These are phyloP conservation scores for Mustela nigripes DNA, from an alignment of 2,113 vertebrate genomes.

Conservation along the genomic window DNA sequence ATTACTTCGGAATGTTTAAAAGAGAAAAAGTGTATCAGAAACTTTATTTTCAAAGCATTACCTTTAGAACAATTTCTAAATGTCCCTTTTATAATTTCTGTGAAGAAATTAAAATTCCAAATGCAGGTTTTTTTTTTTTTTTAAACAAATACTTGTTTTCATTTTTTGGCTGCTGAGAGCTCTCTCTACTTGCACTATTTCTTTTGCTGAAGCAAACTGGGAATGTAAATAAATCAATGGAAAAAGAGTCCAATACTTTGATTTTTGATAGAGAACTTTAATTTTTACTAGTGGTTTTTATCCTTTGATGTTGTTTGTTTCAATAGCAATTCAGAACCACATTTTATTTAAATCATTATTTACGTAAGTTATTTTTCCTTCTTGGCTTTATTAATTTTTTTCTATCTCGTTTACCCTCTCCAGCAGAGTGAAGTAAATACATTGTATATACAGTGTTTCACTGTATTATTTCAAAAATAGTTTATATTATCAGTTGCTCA, in stretches of 20 bases:
- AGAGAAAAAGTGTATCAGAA: neutral
- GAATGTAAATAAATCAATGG: slow-evolving; percentile 74
- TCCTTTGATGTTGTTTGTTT: slow-evolving; percentile 84
- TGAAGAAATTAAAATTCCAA: slow-evolving; percentile 54
- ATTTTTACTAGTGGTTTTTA: slow-evolving; percentile 84
- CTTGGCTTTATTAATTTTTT: slow-evolving; percentile 82
- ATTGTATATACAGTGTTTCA: slow-evolving; percentile 76
- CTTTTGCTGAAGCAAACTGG: slow-evolving; percentile 74
- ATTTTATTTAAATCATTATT: slow-evolving; percentile 83
- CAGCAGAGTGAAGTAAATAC: slow-evolving; percentile 70
- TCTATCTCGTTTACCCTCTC: slow-evolving; percentile 82
- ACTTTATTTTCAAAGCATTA: slow-evolving; percentile 65
- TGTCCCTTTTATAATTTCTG: neutral
- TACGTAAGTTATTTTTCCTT: slow-evolving; percentile 81
- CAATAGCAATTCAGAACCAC: slow-evolving; percentile 81
- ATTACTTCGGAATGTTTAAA: slow-evolving; percentile 65
- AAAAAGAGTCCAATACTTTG: slow-evolving; percentile 78
- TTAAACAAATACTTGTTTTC: slow-evolving; percentile 67
- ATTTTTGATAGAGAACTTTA: slow-evolving; percentile 82
- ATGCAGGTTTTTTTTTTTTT: neutral
- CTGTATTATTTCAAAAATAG: slow-evolving; percentile 82
- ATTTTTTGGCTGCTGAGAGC: slow-evolving; percentile 51
- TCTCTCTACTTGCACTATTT: slow-evolving; percentile 54
- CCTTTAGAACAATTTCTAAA: slow-evolving; percentile 52
- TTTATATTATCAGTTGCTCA: slow-evolving; percentile 82